Evolutionary conservation across 2,888 invertebrate species (phyloP), one percentile per base, ranked within the genome.

Genomic region (Stenurella melanura): DNA sequence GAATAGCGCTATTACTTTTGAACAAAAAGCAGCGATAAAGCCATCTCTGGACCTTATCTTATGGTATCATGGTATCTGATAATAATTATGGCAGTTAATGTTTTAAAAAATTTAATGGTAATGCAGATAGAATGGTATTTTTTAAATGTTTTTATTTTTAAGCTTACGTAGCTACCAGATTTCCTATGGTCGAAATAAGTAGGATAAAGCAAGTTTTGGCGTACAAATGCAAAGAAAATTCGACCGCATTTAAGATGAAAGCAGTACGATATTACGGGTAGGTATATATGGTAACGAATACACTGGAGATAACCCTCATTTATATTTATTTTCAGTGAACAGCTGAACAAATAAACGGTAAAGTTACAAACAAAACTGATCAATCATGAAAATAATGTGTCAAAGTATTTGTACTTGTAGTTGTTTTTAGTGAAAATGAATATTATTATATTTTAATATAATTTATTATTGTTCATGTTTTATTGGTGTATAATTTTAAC

Each of bases 141-240:
- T 38, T 63, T 38, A 5, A 34, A 18, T 30, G 17, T 12, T 56
- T 17, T 60, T 60, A n/a, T 80, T 78, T 90, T 91, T 72, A 87
- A 92, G 92, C 94, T 67, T 94, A 94, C 90, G 94, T 94, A 84
- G 94, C 93, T 87, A 91, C 93, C 67, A 92, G 94, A 87, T 94
- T 94, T 91, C 94, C 94, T 50, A 92, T 93, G 87, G 93, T 94
- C 21, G 94, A 94, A 89, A 93, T 94, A 86, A 94, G 94, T 90
- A 91, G 94, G 86, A 94, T 94, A 88, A 94, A 94, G 89, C 94
- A 94, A 89, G 94, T 94, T 83, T 90, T 94, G 83, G 94, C 94
- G 30, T 94, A 94, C 90, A 94, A 94, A 90, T 94, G 94, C 89
- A 94, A 94, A 90, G 94, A 94, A 89, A 94, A 94, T 90, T 94